These are phyloP conservation scores for Ceramica pisi DNA, from an alignment of 2,888 invertebrate genomes.

Conservation along the genomic window DNA sequence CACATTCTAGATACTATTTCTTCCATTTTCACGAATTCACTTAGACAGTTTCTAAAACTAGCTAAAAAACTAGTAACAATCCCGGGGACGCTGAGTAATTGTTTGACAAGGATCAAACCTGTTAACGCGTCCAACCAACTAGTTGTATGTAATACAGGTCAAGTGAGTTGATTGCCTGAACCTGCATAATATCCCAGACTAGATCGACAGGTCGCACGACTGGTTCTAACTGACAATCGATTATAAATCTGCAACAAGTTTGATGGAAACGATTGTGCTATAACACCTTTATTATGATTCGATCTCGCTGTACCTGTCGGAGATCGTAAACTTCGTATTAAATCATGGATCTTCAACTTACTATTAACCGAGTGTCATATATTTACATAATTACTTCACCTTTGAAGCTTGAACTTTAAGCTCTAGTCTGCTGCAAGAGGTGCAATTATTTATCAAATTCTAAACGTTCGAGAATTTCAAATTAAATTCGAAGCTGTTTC, in stretches of 20 bases:
- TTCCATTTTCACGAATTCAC: not conserved
- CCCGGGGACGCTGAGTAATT: constrained; percentile 70
- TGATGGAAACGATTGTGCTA: constrained; percentile 68
- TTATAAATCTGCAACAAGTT: constrained; percentile 80
- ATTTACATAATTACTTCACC: not conserved
- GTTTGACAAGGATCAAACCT: constrained; percentile 82
- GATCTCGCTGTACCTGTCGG: constrained; percentile 38
- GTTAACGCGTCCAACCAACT: constrained; percentile 80
- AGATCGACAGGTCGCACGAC: constrained; percentile 77
- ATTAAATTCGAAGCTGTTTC: not conserved
- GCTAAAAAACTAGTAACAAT: constrained; percentile 12
- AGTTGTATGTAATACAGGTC: constrained; percentile 84
- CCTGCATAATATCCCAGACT: constrained; percentile 84
- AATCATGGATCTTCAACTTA: constrained; percentile 19
- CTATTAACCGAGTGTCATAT: constrained; percentile 1
- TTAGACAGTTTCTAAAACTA: not conserved
- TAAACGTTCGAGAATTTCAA: not conserved
- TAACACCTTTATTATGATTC: constrained; percentile 62
- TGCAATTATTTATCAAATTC: not conserved
- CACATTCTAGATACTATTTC: not conserved
- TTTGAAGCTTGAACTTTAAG: not conserved
- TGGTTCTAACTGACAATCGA: constrained; percentile 82
- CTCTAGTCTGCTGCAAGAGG: not conserved
- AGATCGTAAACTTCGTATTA: constrained; percentile 40
- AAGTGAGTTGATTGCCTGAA: constrained; percentile 81